Evolutionary conservation across 2,113 vertebrate species (phyloP).

Genomic region (human): DNA sequence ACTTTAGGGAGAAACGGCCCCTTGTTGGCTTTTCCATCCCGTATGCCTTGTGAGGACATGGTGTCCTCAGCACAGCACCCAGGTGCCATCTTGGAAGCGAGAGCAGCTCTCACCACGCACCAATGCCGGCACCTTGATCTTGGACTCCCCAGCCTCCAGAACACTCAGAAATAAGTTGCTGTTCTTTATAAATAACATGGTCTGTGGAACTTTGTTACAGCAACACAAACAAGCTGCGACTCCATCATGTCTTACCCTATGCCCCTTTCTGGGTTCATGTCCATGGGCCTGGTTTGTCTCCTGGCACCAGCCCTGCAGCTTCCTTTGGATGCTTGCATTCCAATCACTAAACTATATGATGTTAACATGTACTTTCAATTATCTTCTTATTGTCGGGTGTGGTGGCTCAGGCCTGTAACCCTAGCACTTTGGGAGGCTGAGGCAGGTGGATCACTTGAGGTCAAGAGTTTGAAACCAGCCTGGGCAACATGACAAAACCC

Average conservation of each 20-base stretch:
- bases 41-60: accelerated
- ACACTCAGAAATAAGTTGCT: background rate
- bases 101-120: background rate
- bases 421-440: too few species aligned
- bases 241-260: accelerated
- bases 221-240: background rate
- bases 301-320: too few species aligned
- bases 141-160: background rate
- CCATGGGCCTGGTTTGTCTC: too few species aligned
- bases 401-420: too few species aligned
- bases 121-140: background rate
- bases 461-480: too few species aligned
- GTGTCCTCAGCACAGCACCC: background rate
- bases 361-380: too few species aligned
- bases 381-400: too few species aligned
- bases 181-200: background rate
- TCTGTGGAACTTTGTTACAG: background rate
- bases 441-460: too few species aligned
- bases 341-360: background rate
- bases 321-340: accelerated
- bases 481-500: too few species aligned
- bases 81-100: background rate
- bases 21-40: background rate
- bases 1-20: background rate
- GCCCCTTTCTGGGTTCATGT: background rate